phyloP scores from a whole-genome alignment of 2,797 vertebrate species.

The Nyctibius grandis region DNA sequence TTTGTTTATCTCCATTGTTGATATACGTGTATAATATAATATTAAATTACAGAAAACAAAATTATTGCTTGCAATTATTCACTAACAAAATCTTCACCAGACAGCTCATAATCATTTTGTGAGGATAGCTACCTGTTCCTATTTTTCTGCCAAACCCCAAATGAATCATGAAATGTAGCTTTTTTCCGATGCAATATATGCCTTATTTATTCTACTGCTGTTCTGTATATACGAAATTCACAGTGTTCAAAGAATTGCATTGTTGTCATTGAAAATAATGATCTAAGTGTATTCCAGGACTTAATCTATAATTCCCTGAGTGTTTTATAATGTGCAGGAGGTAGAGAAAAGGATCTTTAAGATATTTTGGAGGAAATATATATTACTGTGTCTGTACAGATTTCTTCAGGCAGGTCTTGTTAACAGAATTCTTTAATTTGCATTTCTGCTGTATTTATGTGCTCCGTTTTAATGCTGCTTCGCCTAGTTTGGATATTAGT shows the following conservation, averaged over 20 bases:
- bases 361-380: slow-evolving; percentile 1
- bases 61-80: neutral
- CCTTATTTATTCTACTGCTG: slow-evolving; percentile 6
- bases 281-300: slow-evolving; percentile 9
- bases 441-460: slow-evolving; percentile 19
- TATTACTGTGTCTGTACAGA: neutral
- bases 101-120: neutral
- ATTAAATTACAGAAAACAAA: neutral
- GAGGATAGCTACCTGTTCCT: neutral
- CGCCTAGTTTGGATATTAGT: neutral
- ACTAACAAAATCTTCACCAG: neutral
- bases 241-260: neutral
- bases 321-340: neutral
- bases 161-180: neutral
- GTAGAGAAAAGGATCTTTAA: neutral
- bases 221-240: neutral
- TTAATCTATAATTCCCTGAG: slow-evolving; percentile 14
- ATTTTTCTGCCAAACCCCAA: neutral
- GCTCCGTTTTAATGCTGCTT: neutral
- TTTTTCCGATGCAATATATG: neutral
- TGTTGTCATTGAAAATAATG: neutral
- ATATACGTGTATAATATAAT: neutral
- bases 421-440: neutral
- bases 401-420: slow-evolving; percentile 1
- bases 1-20: neutral